Conservation (phyloP, 2,113 vertebrate species). For the Chaetops frenatus region DNA sequence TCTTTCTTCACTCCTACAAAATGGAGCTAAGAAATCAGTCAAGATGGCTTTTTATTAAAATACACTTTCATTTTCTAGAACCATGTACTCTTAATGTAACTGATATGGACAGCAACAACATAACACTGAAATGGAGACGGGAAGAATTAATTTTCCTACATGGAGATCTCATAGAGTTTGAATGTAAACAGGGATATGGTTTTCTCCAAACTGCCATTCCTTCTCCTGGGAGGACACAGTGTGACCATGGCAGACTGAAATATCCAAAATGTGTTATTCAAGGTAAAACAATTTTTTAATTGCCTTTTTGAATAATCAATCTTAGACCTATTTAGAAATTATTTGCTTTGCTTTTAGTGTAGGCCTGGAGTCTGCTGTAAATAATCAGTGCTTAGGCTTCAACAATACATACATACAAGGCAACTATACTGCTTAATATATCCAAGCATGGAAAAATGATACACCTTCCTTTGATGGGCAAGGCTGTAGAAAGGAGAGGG, state of each 20-base stretch:
- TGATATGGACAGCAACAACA: conserved; percentile 50
- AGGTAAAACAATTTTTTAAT: conserved; percentile 51
- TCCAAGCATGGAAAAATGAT: neutral
- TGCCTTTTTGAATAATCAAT: neutral
- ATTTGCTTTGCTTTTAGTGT: neutral
- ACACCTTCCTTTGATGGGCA: neutral
- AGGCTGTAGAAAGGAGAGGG: neutral
- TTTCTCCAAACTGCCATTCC: neutral
- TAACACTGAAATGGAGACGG: conserved; percentile 69
- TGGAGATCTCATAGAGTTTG: conserved; percentile 74
- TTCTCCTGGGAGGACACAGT: conserved; percentile 60
- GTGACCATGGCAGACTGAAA: conserved; percentile 51
- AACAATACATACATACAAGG: neutral
- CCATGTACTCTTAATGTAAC: conserved; percentile 58
- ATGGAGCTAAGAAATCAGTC: neutral
- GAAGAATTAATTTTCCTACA: conserved; percentile 66
- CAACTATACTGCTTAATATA: neutral
- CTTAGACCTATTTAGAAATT: neutral
- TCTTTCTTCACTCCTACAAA: neutral
- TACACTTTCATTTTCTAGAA: conserved; percentile 47
- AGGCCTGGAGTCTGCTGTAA: neutral
- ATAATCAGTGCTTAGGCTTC: neutral
- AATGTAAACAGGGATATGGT: conserved; percentile 65
- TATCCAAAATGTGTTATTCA: conserved; percentile 67
- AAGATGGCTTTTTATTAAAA: neutral